Percentiles rank a stretch among this genome's conserved stretches.
These are phyloP conservation scores for Acanthoscelides obtectus DNA, from an alignment of 2,888 invertebrate genomes.

Conservation along the genomic window DNA sequence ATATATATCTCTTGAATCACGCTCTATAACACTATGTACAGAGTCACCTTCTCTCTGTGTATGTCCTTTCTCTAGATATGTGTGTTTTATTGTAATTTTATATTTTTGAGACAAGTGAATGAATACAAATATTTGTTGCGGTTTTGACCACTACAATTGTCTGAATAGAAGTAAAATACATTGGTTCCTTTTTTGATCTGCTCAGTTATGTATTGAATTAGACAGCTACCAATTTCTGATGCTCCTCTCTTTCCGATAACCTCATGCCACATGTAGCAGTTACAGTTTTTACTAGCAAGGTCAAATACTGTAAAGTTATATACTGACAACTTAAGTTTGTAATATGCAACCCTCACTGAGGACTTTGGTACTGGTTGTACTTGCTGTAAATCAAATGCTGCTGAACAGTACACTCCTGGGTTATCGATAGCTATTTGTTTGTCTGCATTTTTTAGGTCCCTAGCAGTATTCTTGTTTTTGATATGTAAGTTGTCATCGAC, in stretches of 20 bases:
- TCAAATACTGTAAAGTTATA: constrained; percentile 17
- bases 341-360: constrained; percentile 14
- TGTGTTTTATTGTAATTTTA: constrained; percentile 11
- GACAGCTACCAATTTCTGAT: constrained; percentile 19
- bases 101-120: constrained; percentile 11
- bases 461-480: constrained; percentile 1
- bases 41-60: constrained; percentile 13
- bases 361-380: constrained; percentile 10
- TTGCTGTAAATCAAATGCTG: constrained; percentile 14
- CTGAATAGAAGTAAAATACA: constrained; percentile 12
- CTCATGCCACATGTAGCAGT: constrained; percentile 20
- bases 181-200: constrained; percentile 3
- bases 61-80: constrained; percentile 13
- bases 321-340: constrained; percentile 14
- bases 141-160: constrained; percentile 16
- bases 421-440: constrained; percentile 5
- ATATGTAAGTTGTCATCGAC: not conserved
- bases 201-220: constrained; percentile 8
- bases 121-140: constrained; percentile 12
- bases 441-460: constrained; percentile 22
- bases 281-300: constrained; percentile 6
- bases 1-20: not conserved
- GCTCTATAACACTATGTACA: constrained; percentile 13
- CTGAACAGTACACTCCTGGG: not conserved
- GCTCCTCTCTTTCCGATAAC: constrained; percentile 13